Percentiles rank a stretch among this genome's conserved stretches.
phyloP scores from a whole-genome alignment of 2,888 invertebrate genomes.

The Gymnocheta viridis region DNA sequence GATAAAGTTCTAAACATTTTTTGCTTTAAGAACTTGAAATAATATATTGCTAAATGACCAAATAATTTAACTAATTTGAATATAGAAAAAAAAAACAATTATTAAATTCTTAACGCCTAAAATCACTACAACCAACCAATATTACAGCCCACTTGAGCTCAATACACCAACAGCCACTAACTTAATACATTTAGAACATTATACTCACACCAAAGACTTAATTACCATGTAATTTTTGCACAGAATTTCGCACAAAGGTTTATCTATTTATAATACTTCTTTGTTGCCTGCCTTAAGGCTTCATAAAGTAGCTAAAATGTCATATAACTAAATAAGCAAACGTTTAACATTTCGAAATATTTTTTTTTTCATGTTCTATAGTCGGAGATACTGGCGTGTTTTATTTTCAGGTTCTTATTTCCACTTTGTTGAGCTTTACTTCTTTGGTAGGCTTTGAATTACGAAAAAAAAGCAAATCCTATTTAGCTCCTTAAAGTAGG shows the following conservation, averaged over 20 bases:
- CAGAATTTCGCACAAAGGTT: background rate
- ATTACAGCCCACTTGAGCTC: too few relatives aligned
- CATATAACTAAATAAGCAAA: background rate
- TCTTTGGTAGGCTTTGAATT: conserved; percentile 15
- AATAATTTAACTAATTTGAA: background rate
- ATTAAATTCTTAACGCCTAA: background rate
- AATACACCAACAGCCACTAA: background rate
- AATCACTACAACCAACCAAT: background rate
- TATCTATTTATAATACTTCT: background rate
- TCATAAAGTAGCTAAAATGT: conserved; percentile 22
- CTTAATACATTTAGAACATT: background rate
- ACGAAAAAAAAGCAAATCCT: background rate
- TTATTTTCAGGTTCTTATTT: conserved; percentile 1
- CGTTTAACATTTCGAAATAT: conserved; percentile 20
- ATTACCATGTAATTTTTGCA: conserved; percentile 20
- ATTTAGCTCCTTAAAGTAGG: conserved; percentile 46
- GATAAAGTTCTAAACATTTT: too few relatives aligned
- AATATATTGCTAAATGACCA: too few relatives aligned
- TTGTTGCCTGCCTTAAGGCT: conserved; percentile 45
- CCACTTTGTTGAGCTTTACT: conserved; percentile 18
- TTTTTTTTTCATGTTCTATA: background rate
- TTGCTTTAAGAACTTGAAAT: too few relatives aligned
- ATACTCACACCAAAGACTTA: background rate
- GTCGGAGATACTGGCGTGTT: conserved; percentile 36
- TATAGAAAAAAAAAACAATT: background rate